phyloP scores from a whole-genome alignment of 2,113 vertebrate species.

The Rhinolophus sinicus region DNA sequence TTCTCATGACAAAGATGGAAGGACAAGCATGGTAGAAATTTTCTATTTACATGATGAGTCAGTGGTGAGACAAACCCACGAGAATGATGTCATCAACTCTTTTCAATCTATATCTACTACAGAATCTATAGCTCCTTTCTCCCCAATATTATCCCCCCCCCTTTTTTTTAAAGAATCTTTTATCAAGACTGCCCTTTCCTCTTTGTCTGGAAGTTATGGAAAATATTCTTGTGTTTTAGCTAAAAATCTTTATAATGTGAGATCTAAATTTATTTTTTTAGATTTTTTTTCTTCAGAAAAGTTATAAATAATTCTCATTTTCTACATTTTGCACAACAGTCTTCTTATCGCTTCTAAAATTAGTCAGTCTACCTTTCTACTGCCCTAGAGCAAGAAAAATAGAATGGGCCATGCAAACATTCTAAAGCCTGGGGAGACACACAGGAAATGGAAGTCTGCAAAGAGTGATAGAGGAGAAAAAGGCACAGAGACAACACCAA shows the following conservation, averaged over 20 bases:
- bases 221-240: conserved; percentile 46
- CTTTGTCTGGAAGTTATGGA: not conserved
- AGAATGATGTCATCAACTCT: not conserved
- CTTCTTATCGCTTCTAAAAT: conserved; percentile 53
- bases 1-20: conserved; percentile 40
- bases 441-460: conserved; percentile 21
- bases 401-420: conserved; percentile 34
- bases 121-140: conserved; percentile 15
- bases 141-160: not conserved
- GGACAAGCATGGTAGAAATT: conserved; percentile 33
- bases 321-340: not conserved
- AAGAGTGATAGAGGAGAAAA: conserved; percentile 68
- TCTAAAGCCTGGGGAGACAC: conserved; percentile 33
- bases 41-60: conserved; percentile 26
- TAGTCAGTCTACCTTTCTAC: not conserved
- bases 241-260: conserved; percentile 23
- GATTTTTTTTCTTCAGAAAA: conserved; percentile 42
- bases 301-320: conserved; percentile 49
- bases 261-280: conserved; percentile 7
- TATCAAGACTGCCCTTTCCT: not conserved
- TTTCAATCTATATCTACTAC: conserved; percentile 43
- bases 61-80: conserved; percentile 40
- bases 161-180: not conserved
- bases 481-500: conserved; percentile 49
- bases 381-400: conserved; percentile 36